Percentiles rank a stretch among this genome's conserved stretches.
These are phyloP conservation scores for Notoglanidium macrostoma DNA, from an alignment of 2,797 vertebrate genomes.

Conservation along the genomic window DNA sequence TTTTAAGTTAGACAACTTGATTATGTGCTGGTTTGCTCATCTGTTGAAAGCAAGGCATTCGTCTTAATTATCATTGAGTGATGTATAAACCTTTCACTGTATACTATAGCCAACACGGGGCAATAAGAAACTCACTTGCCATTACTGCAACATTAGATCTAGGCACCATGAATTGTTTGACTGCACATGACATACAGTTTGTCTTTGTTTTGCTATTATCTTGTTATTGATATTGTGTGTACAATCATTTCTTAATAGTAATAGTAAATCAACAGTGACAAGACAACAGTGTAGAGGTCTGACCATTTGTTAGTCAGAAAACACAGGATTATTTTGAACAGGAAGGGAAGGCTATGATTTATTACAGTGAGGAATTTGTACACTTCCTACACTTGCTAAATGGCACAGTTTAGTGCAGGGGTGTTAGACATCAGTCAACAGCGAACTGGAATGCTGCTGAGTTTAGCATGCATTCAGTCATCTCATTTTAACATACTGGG, in stretches of 20 bases:
- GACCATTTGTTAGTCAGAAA: neutral
- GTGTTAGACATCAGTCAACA: neutral
- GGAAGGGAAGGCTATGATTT: neutral
- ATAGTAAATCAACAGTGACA: neutral
- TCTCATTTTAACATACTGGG: neutral
- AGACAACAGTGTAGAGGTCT: neutral
- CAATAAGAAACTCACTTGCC: too few relatives aligned
- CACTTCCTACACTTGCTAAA: neutral
- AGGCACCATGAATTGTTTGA: neutral
- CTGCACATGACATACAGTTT: neutral
- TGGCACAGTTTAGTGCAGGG: neutral
- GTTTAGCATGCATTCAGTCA: neutral
- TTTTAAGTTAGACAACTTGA: neutral
- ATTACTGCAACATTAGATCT: neutral
- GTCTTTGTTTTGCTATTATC: neutral
- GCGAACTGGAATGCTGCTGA: neutral
- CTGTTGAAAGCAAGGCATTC: neutral
- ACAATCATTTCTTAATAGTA: neutral
- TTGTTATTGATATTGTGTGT: neutral
- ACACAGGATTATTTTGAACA: neutral
- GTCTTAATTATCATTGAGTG: neutral
- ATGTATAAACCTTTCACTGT: neutral
- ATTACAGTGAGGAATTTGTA: neutral
- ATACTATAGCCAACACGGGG: neutral
- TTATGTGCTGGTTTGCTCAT: slow-evolving; percentile 1